Conservation (phyloP, 2,113 vertebrate genomes). For the Cryptotis parvus region DNA sequence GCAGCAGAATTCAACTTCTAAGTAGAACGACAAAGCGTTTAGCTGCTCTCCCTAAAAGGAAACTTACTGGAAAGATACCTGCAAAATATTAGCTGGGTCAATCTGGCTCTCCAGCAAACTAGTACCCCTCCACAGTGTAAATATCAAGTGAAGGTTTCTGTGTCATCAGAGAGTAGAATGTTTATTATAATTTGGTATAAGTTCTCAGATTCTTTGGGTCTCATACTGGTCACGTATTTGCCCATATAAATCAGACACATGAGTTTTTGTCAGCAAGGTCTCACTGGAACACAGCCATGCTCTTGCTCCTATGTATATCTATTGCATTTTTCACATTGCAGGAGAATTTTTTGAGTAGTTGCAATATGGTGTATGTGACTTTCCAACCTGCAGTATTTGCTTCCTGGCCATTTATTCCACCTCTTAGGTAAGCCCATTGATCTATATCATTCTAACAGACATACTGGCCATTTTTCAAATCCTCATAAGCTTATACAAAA, state of each 20-base stretch:
- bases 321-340: no score
- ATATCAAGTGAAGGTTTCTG: not conserved
- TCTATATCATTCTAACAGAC: no score
- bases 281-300: no score
- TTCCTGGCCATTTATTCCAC: no score
- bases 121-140: not conserved
- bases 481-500: no score
- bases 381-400: no score
- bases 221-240: not conserved
- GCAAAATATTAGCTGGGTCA: not conserved
- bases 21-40: not conserved
- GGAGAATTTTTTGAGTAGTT: no score
- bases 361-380: no score
- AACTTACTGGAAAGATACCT: not conserved
- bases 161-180: not conserved
- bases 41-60: not conserved
- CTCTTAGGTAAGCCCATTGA: no score
- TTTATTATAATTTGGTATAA: not conserved
- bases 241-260: not conserved
- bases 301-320: no score
- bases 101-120: not conserved
- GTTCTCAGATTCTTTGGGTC: not conserved
- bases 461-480: no score
- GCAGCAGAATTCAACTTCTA: not conserved
- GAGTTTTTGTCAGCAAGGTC: not conserved